Conservation (phyloP, 2,888 invertebrate species). For the Aproaerema taeniolella region DNA sequence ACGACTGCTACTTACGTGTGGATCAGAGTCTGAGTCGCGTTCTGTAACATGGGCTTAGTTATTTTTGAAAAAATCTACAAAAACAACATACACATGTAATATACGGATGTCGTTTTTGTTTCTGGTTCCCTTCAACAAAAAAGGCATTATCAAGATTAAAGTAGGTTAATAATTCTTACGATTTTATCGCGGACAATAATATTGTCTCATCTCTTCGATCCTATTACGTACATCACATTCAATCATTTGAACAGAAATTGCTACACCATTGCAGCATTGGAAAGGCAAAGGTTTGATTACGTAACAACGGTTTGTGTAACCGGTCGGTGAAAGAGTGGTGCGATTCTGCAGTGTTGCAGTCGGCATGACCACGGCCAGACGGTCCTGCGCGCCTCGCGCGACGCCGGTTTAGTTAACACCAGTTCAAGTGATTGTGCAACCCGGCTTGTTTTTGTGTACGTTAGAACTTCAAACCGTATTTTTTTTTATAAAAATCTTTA, state of each 20-base stretch:
- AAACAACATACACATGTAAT: too few species aligned
- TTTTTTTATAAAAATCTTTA: not conserved
- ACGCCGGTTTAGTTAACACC: not conserved
- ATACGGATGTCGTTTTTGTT: too few species aligned
- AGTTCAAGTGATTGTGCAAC: constrained; percentile 17
- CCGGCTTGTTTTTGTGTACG: constrained; percentile 10
- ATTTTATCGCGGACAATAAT: too few species aligned
- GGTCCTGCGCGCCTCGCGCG: constrained; percentile 21
- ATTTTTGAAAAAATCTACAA: too few species aligned
- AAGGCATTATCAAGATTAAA: too few species aligned
- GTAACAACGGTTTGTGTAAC: constrained; percentile 61
- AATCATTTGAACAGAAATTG: constrained; percentile 17
- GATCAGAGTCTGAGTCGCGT: too few species aligned
- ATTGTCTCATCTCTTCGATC: constrained; percentile 2
- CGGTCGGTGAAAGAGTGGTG: constrained; percentile 58
- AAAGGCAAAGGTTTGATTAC: constrained; percentile 59
- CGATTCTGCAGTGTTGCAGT: constrained; percentile 55
- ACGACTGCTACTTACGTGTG: too few species aligned
- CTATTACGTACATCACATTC: constrained; percentile 13
- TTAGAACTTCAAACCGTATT: constrained; percentile 1
- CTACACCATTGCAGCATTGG: constrained; percentile 42
- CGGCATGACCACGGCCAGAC: constrained; percentile 43
- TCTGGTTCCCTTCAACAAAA: too few species aligned
- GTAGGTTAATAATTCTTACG: too few species aligned
- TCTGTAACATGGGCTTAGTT: too few species aligned